phyloP scores from a whole-genome alignment of 1,140 invertebrate genomes.

The Drosophila subobscura region DNA sequence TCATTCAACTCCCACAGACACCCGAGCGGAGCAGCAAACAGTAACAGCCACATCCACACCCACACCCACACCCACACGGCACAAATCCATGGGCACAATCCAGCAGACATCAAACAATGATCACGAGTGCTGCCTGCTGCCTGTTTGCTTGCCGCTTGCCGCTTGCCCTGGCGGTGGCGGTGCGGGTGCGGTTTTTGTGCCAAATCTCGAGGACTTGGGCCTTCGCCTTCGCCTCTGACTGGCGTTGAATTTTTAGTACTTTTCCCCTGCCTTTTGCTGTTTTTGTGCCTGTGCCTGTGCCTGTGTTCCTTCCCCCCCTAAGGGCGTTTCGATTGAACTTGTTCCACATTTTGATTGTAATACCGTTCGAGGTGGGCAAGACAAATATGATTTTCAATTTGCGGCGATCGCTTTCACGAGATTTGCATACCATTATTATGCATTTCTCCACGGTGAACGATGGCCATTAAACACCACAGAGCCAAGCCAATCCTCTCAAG shows the following conservation, averaged over 20 bases:
- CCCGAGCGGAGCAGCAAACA: not conserved
- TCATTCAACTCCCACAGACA: slow-evolving; percentile 54
- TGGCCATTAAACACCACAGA: slow-evolving; percentile 67
- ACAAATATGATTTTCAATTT: slow-evolving; percentile 80
- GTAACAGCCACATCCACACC: slow-evolving; percentile 2
- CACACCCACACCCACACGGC: slow-evolving; percentile 56
- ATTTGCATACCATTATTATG: slow-evolving; percentile 64
- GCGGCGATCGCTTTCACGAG: slow-evolving; percentile 70
- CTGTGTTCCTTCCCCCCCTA: slow-evolving; percentile 23
- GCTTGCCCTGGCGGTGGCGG: slow-evolving; percentile 20
- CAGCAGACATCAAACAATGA: slow-evolving; percentile 67
- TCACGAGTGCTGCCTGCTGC: slow-evolving; percentile 50
- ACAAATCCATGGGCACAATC: slow-evolving; percentile 25
- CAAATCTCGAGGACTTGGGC: not conserved
- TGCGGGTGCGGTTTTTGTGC: slow-evolving; percentile 45
- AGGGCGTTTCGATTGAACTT: slow-evolving; percentile 80
- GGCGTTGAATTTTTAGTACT: slow-evolving; percentile 27
- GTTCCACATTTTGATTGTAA: slow-evolving; percentile 82
- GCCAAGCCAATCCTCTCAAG: slow-evolving; percentile 11
- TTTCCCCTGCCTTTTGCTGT: not conserved
- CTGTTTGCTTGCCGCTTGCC: not conserved
- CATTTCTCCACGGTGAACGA: not conserved
- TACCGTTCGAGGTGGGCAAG: slow-evolving; percentile 60
- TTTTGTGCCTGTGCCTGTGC: slow-evolving; percentile 27
- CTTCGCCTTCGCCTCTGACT: slow-evolving; percentile 24